Evolutionary conservation across 2,113 vertebrate genomes (phyloP).

Genomic region (Probosciger aterrimus): DNA sequence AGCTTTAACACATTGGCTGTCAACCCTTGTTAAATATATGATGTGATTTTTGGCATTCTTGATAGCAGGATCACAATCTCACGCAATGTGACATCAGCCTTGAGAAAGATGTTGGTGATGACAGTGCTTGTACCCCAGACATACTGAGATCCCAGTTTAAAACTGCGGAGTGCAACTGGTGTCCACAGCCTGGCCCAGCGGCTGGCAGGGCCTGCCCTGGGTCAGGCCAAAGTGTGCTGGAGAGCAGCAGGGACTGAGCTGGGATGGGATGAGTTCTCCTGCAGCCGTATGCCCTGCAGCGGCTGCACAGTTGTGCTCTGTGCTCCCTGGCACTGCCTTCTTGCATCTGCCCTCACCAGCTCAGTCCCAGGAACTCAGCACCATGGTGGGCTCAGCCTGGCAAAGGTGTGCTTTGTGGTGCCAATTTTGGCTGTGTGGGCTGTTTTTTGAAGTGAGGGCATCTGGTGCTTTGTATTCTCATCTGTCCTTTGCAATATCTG

Average conservation of each 20-base stretch:
- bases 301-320: neutral
- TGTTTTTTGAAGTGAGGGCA: neutral
- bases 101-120: neutral
- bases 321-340: neutral
- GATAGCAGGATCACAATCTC: neutral
- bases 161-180: neutral
- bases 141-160: neutral
- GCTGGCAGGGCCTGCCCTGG: neutral
- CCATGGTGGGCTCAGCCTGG: neutral
- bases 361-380: neutral
- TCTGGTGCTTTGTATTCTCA: neutral
- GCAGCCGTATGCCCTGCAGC: neutral
- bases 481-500: too few species aligned
- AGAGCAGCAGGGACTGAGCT: neutral
- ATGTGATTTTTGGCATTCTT: neutral
- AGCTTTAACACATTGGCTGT: neutral
- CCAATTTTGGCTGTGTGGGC: too few species aligned
- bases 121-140: too few species aligned
- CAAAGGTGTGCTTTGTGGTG: neutral
- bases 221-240: neutral
- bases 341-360: rapidly evolving
- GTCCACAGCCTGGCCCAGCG: neutral
- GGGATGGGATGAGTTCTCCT: neutral
- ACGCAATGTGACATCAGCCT: neutral
- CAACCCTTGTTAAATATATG: neutral